Conservation (phyloP, 2,113 vertebrate species). For the Hemiprocne comata region DNA sequence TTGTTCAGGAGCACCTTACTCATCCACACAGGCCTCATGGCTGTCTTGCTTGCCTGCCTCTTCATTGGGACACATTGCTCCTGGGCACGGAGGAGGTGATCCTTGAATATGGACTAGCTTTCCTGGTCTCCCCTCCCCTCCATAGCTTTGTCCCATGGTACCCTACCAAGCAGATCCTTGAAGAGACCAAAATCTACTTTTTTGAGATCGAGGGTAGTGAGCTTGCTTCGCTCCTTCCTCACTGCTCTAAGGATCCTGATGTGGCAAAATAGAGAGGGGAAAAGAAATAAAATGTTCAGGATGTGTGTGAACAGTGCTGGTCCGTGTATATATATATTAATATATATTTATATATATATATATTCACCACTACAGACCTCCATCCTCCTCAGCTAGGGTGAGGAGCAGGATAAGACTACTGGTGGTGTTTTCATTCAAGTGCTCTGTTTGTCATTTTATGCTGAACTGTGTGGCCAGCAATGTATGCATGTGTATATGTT, state of each 20-base stretch:
- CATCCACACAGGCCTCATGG: too few relatives aligned
- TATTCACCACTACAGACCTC: background rate
- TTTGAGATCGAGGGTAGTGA: too few relatives aligned
- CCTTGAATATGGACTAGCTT: too few relatives aligned
- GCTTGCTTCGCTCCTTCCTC: too few relatives aligned
- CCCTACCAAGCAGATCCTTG: too few relatives aligned
- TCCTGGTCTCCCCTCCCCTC: too few relatives aligned
- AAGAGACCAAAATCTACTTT: too few relatives aligned
- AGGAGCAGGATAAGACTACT: background rate
- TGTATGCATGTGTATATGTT: fast-evolving
- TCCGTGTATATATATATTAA: background rate
- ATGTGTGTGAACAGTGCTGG: background rate
- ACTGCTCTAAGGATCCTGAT: background rate
- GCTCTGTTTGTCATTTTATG: background rate
- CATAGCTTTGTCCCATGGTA: too few relatives aligned
- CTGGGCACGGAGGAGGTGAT: too few relatives aligned
- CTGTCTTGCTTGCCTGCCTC: too few relatives aligned
- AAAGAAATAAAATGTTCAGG: background rate
- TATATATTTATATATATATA: fast-evolving
- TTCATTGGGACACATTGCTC: too few relatives aligned
- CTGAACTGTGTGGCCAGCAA: background rate
- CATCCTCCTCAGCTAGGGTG: background rate
- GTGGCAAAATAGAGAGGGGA: background rate
- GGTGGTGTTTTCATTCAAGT: background rate
- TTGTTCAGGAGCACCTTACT: too few relatives aligned